These are phyloP conservation scores for Drosophila bocqueti DNA, from an alignment of 1,140 invertebrate species.

Conservation along the genomic window DNA sequence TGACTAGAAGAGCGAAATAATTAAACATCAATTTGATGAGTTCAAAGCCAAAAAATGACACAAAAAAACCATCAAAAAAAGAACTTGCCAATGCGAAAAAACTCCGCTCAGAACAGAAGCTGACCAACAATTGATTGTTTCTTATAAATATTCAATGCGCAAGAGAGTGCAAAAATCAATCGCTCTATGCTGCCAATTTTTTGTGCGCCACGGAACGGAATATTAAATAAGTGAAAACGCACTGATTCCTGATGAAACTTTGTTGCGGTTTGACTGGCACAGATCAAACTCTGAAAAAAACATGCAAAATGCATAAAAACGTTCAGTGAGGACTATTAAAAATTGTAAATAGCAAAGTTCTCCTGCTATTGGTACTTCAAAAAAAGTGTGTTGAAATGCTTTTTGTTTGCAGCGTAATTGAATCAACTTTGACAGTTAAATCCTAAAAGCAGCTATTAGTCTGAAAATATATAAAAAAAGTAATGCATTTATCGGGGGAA, in stretches of 20 bases:
- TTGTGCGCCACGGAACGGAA: conserved; percentile 22
- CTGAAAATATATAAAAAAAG: not conserved
- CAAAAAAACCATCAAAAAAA: not conserved
- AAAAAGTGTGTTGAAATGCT: conserved; percentile 2
- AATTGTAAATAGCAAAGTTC: conserved; percentile 28
- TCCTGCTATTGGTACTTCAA: not conserved
- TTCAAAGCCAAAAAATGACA: conserved; percentile 32
- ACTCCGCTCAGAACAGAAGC: conserved; percentile 25
- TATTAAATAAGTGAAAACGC: conserved; percentile 51
- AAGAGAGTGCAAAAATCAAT: conserved; percentile 41
- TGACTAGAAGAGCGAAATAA: conserved; percentile 62
- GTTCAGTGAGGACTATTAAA: conserved; percentile 22
- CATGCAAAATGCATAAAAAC: conserved; percentile 32
- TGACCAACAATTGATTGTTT: conserved; percentile 59
- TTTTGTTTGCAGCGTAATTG: conserved; percentile 20
- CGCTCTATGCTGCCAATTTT: conserved; percentile 39
- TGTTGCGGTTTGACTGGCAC: conserved; percentile 45
- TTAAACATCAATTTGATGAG: conserved; percentile 65
- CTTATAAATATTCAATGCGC: conserved; percentile 56
- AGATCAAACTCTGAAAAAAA: conserved; percentile 24
- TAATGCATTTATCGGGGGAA: not conserved
- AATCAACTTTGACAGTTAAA: conserved; percentile 27
- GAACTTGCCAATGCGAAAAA: conserved; percentile 19
- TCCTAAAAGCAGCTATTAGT: not conserved
- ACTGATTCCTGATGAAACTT: conserved; percentile 40